Conservation (phyloP, 2,888 invertebrate genomes). For the Mesoligia furuncula region DNA sequence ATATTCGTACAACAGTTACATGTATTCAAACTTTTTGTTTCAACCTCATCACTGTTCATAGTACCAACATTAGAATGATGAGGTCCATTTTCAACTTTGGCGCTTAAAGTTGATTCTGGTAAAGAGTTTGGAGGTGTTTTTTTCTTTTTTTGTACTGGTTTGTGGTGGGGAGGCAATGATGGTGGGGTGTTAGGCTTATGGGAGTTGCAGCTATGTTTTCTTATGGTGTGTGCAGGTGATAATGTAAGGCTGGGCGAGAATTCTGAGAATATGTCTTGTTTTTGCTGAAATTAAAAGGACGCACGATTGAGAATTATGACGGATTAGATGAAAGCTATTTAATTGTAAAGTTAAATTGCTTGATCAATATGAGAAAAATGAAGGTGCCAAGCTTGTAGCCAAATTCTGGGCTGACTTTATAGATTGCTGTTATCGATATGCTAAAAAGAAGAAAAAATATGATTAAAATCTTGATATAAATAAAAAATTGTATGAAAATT, state of each 20-base stretch:
- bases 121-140: conserved; percentile 28
- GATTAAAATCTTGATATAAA: neutral
- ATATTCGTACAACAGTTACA: conserved; percentile 75
- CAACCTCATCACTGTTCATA: conserved; percentile 14
- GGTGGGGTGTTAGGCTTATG: conserved; percentile 65
- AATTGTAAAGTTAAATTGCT: neutral
- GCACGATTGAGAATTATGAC: neutral
- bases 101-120: neutral
- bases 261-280: conserved; percentile 83
- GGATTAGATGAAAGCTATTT: neutral
- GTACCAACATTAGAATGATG: conserved; percentile 26
- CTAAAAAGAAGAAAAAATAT: neutral
- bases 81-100: conserved; percentile 48
- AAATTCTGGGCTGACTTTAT: neutral
- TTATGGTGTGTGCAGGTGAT: conserved; percentile 67
- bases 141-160: conserved; percentile 49
- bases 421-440: neutral
- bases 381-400: neutral
- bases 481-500: neutral
- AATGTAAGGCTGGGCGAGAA: conserved; percentile 76
- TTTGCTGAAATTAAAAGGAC: conserved; percentile 78
- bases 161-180: conserved; percentile 48
- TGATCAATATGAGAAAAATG: neutral
- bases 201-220: conserved; percentile 75
- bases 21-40: conserved; percentile 41